These are phyloP conservation scores for Ciona savignyi DNA, from an alignment of 23 tunicate genomes.

Conservation along the genomic window DNA sequence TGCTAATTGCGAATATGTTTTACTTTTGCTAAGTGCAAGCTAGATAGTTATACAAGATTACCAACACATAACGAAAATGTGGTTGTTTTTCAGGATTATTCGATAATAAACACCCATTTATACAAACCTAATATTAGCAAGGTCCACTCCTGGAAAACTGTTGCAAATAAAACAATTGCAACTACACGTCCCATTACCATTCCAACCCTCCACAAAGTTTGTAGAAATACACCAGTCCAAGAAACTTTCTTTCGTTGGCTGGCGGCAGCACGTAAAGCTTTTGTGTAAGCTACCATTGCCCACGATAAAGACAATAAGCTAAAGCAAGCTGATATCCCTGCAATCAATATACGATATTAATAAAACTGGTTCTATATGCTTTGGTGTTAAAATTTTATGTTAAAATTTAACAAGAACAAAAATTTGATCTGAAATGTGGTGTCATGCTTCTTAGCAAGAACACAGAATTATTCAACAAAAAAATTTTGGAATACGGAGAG, in stretches of 20 bases:
- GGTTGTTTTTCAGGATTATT: too few relatives aligned
- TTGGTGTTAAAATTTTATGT: too few relatives aligned
- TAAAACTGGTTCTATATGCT: too few relatives aligned
- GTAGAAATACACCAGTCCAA: constrained; percentile 55
- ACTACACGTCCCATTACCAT: constrained; percentile 64
- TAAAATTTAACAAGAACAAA: too few relatives aligned
- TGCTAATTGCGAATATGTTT: too few relatives aligned
- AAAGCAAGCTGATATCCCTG: constrained; percentile 91
- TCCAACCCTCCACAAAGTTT: constrained; percentile 80
- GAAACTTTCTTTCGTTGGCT: constrained; percentile 43
- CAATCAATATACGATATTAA: too few relatives aligned
- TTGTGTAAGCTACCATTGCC: constrained; percentile 92
- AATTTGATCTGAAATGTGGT: too few relatives aligned
- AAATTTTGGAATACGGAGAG: not conserved
- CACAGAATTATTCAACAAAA: too few relatives aligned
- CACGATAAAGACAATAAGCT: constrained; percentile 78
- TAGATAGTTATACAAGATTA: too few relatives aligned
- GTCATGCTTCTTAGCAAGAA: too few relatives aligned
- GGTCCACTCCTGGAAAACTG: constrained; percentile 61
- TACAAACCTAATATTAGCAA: constrained; percentile 49
- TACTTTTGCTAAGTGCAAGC: too few relatives aligned
- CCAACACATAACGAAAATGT: too few relatives aligned
- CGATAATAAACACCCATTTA: not conserved
- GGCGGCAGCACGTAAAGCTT: constrained; percentile 75
- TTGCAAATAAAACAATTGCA: constrained; percentile 79